These are phyloP conservation scores for Diloba caeruleocephala DNA, from an alignment of 2,888 invertebrate species.

Conservation along the genomic window DNA sequence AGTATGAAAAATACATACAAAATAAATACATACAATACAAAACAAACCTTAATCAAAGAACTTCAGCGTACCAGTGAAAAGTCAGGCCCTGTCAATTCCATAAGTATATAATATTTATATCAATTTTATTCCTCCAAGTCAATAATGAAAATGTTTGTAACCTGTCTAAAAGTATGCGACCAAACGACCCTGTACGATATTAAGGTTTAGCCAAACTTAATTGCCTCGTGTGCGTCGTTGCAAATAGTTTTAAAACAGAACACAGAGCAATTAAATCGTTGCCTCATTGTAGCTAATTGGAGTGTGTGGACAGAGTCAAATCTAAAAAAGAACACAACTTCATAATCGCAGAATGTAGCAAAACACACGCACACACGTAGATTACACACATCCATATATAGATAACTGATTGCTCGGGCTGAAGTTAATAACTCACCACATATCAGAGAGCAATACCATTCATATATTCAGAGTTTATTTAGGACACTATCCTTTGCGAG, in stretches of 20 bases:
- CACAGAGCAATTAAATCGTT: conserved; percentile 24
- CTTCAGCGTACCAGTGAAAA: too few relatives aligned
- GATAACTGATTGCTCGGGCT: conserved; percentile 1
- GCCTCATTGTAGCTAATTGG: conserved; percentile 23
- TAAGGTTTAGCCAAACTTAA: too few relatives aligned
- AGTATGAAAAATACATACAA: too few relatives aligned
- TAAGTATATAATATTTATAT: too few relatives aligned
- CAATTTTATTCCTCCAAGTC: too few relatives aligned
- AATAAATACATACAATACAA: too few relatives aligned
- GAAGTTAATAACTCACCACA: neutral
- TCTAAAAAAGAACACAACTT: neutral
- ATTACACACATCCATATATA: neutral
- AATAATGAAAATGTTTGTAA: too few relatives aligned
- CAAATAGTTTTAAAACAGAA: conserved; percentile 22
- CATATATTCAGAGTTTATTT: conserved; percentile 18
- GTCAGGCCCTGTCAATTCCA: too few relatives aligned
- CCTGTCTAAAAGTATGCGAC: neutral
- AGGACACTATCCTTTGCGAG: too few relatives aligned
- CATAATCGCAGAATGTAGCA: neutral
- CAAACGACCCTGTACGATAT: conserved; percentile 2
- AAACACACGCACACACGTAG: neutral
- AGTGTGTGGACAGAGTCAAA: conserved; percentile 12
- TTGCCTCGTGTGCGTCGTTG: conserved; percentile 13
- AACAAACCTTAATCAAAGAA: too few relatives aligned
- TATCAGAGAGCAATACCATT: neutral